phyloP scores from a whole-genome alignment of 2,113 vertebrate genomes.

The Scophthalmus maximus region DNA sequence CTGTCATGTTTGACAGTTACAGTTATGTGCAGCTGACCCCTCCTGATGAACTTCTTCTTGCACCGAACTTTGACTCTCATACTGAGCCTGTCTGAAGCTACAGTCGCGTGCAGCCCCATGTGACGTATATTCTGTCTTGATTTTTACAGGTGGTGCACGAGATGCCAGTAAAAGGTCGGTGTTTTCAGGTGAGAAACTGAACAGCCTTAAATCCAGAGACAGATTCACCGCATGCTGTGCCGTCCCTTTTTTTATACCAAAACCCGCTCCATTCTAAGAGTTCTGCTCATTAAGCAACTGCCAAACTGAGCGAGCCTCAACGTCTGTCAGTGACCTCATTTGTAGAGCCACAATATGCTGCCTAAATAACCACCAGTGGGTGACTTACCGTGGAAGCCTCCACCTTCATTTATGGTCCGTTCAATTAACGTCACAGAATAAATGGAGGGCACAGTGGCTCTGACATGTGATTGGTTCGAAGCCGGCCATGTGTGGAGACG shows the following conservation, averaged over 20 bases:
- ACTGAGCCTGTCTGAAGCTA: too few species aligned
- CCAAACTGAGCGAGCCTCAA: constrained; percentile 30
- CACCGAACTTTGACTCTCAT: too few species aligned
- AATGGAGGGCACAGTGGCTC: constrained; percentile 63
- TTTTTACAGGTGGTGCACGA: constrained; percentile 70
- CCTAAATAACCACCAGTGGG: constrained; percentile 61
- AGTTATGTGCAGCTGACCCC: too few species aligned
- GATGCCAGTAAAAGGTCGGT: constrained; percentile 82
- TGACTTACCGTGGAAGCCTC: constrained; percentile 61
- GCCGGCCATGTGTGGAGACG: constrained; percentile 62
- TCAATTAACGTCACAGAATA: constrained; percentile 67
- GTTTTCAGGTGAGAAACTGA: constrained; percentile 82
- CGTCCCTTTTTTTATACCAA: constrained; percentile 2
- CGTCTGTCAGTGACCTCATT: constrained; percentile 75
- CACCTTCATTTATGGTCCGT: constrained; percentile 75
- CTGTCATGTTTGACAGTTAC: too few species aligned
- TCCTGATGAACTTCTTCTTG: too few species aligned
- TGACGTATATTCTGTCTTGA: constrained; percentile 32
- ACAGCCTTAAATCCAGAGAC: constrained; percentile 2
- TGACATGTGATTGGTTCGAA: constrained; percentile 55
- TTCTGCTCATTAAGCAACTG: constrained; percentile 34
- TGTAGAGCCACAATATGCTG: constrained; percentile 49
- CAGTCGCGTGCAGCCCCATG: neutral
- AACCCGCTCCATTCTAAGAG: constrained; percentile 1
- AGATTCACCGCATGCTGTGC: neutral